phyloP scores from a whole-genome alignment of 2,888 invertebrate species.

The Drosophila putrida region DNA sequence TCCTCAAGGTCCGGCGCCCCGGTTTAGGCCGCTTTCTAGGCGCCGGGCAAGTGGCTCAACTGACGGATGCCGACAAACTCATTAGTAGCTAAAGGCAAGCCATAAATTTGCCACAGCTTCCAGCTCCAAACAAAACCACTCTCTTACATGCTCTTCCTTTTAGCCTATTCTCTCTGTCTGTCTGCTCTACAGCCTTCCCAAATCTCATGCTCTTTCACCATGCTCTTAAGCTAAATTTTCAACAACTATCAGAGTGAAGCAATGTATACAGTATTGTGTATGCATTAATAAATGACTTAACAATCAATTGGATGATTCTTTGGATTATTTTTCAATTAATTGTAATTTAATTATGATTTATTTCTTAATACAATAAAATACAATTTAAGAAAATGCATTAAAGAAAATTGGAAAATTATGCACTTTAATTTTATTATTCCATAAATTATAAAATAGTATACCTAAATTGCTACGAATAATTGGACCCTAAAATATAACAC shows the following conservation, averaged over 20 bases:
- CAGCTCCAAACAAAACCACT: slow-evolving; percentile 30
- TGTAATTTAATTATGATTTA: neutral
- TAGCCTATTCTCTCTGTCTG: neutral
- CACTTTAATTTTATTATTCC: neutral
- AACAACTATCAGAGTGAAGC: slow-evolving; percentile 49
- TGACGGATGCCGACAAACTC: slow-evolving; percentile 78
- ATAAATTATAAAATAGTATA: too few species aligned
- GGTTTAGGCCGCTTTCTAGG: slow-evolving; percentile 59
- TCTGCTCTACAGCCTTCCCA: neutral
- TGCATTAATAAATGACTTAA: neutral
- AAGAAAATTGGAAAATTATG: neutral
- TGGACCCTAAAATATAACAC: too few species aligned
- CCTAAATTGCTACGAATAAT: too few species aligned
- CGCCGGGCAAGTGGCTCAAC: slow-evolving; percentile 29
- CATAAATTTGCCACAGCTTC: slow-evolving; percentile 66
- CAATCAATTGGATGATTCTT: too few species aligned
- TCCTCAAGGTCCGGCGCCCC: slow-evolving; percentile 44
- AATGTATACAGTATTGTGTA: neutral
- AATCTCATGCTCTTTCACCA: slow-evolving; percentile 34
- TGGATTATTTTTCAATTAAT: neutral
- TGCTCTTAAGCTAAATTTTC: slow-evolving; percentile 63
- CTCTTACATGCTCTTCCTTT: neutral
- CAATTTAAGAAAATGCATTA: slow-evolving; percentile 1
- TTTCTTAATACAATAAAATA: neutral
- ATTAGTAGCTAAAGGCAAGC: slow-evolving; percentile 75